Base-by-base conservation (phyloP, 2,888 invertebrate species). In the Stenoptilia bipunctidactyla region DNA sequence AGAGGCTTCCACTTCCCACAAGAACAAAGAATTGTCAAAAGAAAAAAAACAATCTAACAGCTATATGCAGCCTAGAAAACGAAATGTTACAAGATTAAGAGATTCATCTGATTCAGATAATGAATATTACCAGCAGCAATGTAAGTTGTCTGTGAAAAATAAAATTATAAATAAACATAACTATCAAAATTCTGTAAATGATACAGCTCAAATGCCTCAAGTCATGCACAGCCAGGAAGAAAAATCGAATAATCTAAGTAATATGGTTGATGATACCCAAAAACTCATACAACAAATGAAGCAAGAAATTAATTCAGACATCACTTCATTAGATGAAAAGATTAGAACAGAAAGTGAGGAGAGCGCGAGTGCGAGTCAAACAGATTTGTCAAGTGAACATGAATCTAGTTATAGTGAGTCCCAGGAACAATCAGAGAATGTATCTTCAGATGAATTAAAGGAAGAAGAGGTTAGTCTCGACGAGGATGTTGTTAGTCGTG, bases 241-340 rank as follows among this genome's bases (percentile, higher is more conserved):
- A 44, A 79, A 67, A 53, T 42, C 66, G 1, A 74, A 55, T 42
- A 82, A 83, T 47, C 56, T 83, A 15, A 74, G 66, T 47, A 87
- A 88, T 45, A 77, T 88, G 38, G 87, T 88, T 6, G 86, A 85
- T 52, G 85, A 86, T 42, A 88, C 88, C 0, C 88, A 88, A 58
- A 80, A 77, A 42, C 56, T 88, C 34, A 88, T 88, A 45, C 87
- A 88, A 48, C 88, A 88, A 66, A 88, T 88, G 88, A 87, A 86
- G 57, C 86, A 87, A 51, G 88, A 88, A 76, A 87, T 88, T 27
- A 86, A 86, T 59, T 83, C 79, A 15, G 86, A 86, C 53, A 87
- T 88, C 51, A 87, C 85, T 55, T 82, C 79, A n/a, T 61, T 76
- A 20, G 71, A 71, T 46, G 74, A 66, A 15, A 63, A 63, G 43